phyloP scores from a whole-genome alignment of 2,113 vertebrate genomes.

The Lynx canadensis region DNA sequence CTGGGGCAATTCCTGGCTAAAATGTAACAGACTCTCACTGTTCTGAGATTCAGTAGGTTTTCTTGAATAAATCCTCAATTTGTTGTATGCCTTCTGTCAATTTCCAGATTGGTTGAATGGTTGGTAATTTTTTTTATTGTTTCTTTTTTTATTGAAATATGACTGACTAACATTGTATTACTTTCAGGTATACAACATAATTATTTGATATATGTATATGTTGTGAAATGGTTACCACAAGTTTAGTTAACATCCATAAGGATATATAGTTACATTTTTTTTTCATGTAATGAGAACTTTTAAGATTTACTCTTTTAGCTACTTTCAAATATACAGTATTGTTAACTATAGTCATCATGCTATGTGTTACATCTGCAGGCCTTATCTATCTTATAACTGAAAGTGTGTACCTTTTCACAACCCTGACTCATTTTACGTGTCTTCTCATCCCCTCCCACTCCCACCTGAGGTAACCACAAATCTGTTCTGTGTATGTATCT shows the following conservation, averaged over 20 bases:
- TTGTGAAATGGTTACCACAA: not conserved
- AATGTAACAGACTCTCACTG: not conserved
- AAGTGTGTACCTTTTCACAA: not conserved
- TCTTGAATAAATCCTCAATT: conserved; percentile 21
- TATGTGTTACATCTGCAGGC: not conserved
- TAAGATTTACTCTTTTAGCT: not conserved
- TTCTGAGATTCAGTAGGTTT: not conserved
- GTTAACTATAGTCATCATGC: not conserved
- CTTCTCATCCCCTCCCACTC: not conserved
- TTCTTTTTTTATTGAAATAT: not conserved
- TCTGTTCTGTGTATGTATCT: not conserved
- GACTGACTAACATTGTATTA: not conserved
- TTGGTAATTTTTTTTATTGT: not conserved
- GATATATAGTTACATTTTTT: not conserved
- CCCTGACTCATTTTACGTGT: not conserved
- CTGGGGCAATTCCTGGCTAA: not conserved
- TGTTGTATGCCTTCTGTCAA: not conserved
- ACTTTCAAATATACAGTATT: not conserved
- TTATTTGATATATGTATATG: not conserved
- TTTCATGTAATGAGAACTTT: not conserved
- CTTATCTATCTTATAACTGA: not conserved
- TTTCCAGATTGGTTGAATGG: conserved; percentile 1
- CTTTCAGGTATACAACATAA: not conserved
- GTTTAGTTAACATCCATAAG: not conserved
- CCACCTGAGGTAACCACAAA: not conserved